A percentile compares a stretch with the other conserved stretches of the same genome.
These are phyloP conservation scores for Isoperla grammatica DNA, from an alignment of 2,888 invertebrate genomes.

Conservation along the genomic window DNA sequence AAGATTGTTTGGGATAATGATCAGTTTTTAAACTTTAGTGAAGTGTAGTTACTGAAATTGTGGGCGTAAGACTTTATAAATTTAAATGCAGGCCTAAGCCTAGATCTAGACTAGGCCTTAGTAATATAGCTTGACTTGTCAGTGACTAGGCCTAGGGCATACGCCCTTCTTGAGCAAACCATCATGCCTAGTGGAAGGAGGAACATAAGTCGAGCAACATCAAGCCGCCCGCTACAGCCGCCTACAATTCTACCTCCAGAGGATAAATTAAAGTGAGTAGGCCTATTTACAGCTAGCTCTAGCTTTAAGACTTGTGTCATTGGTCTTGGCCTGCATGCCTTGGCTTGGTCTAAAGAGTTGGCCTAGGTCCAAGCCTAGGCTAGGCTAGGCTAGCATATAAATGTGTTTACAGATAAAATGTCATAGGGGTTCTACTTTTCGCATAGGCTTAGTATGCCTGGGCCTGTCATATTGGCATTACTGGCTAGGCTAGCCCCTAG, in stretches of 20 bases:
- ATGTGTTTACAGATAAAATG: not conserved
- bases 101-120: too few relatives aligned
- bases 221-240: slow-evolving; percentile 25
- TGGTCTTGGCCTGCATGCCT: too few relatives aligned
- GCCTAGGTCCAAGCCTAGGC: not conserved
- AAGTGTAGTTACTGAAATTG: too few relatives aligned
- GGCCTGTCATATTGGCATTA: too few relatives aligned
- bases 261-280: slow-evolving; percentile 28
- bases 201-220: slow-evolving; percentile 25
- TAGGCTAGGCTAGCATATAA: not conserved
- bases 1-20: not conserved
- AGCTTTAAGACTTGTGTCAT: too few relatives aligned
- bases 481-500: too few relatives aligned
- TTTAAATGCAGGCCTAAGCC: too few relatives aligned
- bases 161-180: not conserved
- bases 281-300: not conserved
- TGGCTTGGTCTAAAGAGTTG: too few relatives aligned
- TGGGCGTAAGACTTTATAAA: too few relatives aligned
- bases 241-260: slow-evolving; percentile 21
- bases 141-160: not conserved
- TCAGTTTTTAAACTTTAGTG: not conserved
- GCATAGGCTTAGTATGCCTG: too few relatives aligned
- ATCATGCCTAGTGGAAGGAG: slow-evolving; percentile 30
- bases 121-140: too few relatives aligned
- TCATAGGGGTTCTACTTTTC: too few relatives aligned